phyloP scores from a whole-genome alignment of 2,113 vertebrate species.

The Microtus montanus region DNA sequence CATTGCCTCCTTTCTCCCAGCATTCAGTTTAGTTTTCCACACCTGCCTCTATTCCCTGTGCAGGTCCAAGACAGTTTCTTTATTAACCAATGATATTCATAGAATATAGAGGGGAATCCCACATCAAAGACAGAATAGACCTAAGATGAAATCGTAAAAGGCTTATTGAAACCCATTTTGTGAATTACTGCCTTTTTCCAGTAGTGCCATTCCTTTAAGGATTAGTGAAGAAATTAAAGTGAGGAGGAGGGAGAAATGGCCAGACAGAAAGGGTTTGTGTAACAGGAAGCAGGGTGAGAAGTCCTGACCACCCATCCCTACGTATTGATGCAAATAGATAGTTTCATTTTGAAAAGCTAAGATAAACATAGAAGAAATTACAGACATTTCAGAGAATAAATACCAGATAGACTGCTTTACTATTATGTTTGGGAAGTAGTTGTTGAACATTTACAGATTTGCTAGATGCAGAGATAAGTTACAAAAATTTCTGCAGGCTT shows the following conservation, averaged over 20 bases:
- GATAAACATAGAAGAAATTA: background rate
- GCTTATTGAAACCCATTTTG: background rate
- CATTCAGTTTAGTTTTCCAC: too few species aligned
- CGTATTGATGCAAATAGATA: background rate
- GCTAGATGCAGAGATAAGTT: conserved; percentile 23
- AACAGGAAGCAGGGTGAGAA: background rate
- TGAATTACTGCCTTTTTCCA: background rate
- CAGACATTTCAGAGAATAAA: conserved; percentile 36
- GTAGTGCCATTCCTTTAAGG: background rate
- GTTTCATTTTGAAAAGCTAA: conserved; percentile 28
- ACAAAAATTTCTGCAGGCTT: background rate
- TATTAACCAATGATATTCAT: too few species aligned
- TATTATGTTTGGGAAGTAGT: conserved; percentile 47
- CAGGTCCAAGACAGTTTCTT: too few species aligned
- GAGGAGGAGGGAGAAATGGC: background rate
- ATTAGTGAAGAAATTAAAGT: conserved; percentile 11
- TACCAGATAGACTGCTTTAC: conserved; percentile 6
- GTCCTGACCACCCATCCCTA: background rate
- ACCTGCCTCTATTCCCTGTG: too few species aligned
- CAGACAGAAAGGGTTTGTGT: background rate
- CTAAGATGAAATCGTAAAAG: background rate
- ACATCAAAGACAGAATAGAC: background rate
- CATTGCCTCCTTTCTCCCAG: too few species aligned
- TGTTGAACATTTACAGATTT: conserved; percentile 50
- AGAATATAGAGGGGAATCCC: too few species aligned